Percentiles rank a stretch among this genome's conserved stretches.
Conservation (phyloP, 2,113 vertebrate species). For the Otus sunia region DNA sequence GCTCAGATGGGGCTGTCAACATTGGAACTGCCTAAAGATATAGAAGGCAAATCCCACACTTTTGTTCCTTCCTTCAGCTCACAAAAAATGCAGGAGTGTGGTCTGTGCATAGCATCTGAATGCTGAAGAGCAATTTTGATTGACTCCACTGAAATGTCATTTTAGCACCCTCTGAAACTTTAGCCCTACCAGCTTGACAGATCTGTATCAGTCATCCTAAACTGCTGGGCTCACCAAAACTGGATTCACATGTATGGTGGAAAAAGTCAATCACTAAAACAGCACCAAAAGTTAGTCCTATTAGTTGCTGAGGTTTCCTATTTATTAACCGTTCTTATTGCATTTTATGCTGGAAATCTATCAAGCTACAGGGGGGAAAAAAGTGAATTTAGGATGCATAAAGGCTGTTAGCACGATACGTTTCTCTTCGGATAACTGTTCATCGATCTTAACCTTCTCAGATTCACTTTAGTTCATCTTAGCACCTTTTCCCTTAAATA, state of each 20-base stretch:
- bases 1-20: not conserved
- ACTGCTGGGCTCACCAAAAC: not conserved
- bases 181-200: not conserved
- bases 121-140: not conserved
- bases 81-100: not conserved
- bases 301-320: not conserved
- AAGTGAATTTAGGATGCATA: not conserved
- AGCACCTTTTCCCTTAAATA: not conserved
- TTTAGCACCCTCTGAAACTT: not conserved
- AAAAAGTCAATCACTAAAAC: not conserved
- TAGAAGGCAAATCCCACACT: not conserved
- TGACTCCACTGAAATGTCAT: not conserved
- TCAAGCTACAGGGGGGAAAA: accelerated
- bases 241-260: not conserved
- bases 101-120: not conserved
- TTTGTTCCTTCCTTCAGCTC: not conserved
- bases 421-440: not conserved
- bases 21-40: not conserved
- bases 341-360: not conserved
- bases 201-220: not conserved
- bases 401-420: not conserved
- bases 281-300: not conserved
- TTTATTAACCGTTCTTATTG: not conserved
- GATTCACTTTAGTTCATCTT: not conserved
- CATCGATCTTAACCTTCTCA: not conserved